Base-by-base conservation (phyloP, 2,888 invertebrate genomes). In the Drosophila cracens region DNA sequence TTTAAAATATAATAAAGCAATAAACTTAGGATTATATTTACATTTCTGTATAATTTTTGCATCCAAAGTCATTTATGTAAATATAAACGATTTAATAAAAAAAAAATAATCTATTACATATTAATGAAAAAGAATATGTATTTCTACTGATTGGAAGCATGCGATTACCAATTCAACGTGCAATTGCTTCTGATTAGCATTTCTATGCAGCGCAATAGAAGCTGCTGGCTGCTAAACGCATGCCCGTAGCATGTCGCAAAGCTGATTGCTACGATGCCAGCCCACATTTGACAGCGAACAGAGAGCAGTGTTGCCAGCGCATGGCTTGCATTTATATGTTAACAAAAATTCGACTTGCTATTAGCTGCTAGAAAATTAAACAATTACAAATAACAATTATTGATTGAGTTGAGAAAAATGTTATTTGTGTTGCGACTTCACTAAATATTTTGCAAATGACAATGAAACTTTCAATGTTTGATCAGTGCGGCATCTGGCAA, bases 261-360 rank as follows among this genome's bases (percentile, higher is more conserved):
- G 86, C 86, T 82, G 69, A 7, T 33, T 77, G 90, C 69, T 74
- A 74, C 43, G 51, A 48, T 25, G 53, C 7, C 3, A 38, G n/a
- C 52, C 34, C 70, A 43, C 48, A 33, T 72, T 70, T 74, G 74
- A 70, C 72, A 72, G 73, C 67, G 49, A 56, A 48, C 56, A 34
- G n/a, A 21, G 25, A 1, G 18, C 31, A 85, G 88, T n/a, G 86
- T 33, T 89, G 81, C n/a, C 85, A 74, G 16, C 33, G 2, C 6
- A 31, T 8, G 11, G 3, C 0, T 2, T 0, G 3, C 7, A 25
- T 60, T 68, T 67, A 76, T 40, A 67, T 74, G 11, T 0, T 5
- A 4, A 0, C 1, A 18, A 4, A 51, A 54, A 74, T 33, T 11
- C n/a, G 4, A 5, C 0, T 3, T 2, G 2, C 8, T 7, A 48